Evolutionary conservation across 2,888 invertebrate genomes (phyloP), one percentile per base, ranked within the genome.

Genomic region (Apodemia mormo): DNA sequence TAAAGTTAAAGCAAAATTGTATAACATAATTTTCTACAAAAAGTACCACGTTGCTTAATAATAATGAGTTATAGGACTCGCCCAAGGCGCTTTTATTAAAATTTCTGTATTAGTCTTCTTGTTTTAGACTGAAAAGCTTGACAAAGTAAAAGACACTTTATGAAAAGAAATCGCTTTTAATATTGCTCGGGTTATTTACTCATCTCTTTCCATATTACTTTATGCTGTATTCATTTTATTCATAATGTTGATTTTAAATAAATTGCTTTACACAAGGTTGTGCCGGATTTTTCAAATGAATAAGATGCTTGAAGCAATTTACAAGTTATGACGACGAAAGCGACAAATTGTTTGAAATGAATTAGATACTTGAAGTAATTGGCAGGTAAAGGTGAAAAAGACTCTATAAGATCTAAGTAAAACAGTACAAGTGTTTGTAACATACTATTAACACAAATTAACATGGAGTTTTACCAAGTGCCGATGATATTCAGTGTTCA

Each of bases 131-230:
- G 61, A 37, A 33, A 64, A 64, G 61, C 61, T 64, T 64, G 61
- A 64, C 61, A 45, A 65, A 43, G 45, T 45, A 65, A 65, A 45
- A 67, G 67, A 37, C 52, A 52, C 52, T 52, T 67, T 67, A 67
- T 67, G 67, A 67, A 67, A 67, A 67, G 54, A 67, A 49, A 66
- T 67, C 54, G 54, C 54, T 67, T 67, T 67, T 67, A 67, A 67
- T 67, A 67, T 67, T n/a, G 67, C 67, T 52, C 33, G 33, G 52
- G 30, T 67, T 67, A 67, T 67, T 52, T 67, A 67, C 67, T 14
- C 29, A 33, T n/a, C 52, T 30, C 30, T 2, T 64, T 67, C 8
- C 33, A 54, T 54, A 33, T 67, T 14, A 33, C 33, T 30, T 65
- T 43, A 43, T 65, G 14, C 65, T 65, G 37, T 37, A 22, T 65